Evolutionary conservation across 2,113 vertebrate species (phyloP).

Genomic region (Baryphthengus martii): DNA sequence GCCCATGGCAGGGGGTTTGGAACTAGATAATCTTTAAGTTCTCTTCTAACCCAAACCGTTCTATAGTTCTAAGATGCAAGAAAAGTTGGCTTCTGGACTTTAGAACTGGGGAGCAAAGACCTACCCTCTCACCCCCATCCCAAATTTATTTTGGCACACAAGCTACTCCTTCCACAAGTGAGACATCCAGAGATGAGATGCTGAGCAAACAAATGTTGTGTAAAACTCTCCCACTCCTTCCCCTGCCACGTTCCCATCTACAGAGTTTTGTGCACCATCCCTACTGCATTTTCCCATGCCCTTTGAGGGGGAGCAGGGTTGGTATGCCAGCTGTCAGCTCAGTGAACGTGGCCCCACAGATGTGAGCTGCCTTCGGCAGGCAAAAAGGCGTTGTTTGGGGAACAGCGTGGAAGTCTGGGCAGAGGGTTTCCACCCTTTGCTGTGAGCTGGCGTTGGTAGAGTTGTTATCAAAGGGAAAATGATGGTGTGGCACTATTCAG

Average conservation of each 20-base stretch:
- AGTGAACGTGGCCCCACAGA: fast-evolving
- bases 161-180: not conserved
- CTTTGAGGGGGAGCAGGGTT: not conserved
- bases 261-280: not conserved
- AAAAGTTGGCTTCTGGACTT: not conserved
- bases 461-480: not conserved
- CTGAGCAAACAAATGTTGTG: not conserved
- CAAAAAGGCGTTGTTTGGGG: not conserved
- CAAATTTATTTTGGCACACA: not conserved
- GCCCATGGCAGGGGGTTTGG: not conserved
- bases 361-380: constrained; percentile 1
- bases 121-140: not conserved
- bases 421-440: not conserved
- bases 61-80: not conserved
- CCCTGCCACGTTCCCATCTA: not conserved
- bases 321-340: not conserved
- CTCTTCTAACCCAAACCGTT: not conserved
- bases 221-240: constrained; percentile 33
- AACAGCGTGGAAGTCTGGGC: not conserved
- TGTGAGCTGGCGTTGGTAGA: fast-evolving
- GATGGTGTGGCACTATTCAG: fast-evolving
- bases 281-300: constrained; percentile 32
- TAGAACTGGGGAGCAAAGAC: not conserved
- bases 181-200: not conserved
- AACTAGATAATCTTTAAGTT: not conserved